Conservation (phyloP, 2,888 invertebrate species). For the Eretmocerus hayati region DNA sequence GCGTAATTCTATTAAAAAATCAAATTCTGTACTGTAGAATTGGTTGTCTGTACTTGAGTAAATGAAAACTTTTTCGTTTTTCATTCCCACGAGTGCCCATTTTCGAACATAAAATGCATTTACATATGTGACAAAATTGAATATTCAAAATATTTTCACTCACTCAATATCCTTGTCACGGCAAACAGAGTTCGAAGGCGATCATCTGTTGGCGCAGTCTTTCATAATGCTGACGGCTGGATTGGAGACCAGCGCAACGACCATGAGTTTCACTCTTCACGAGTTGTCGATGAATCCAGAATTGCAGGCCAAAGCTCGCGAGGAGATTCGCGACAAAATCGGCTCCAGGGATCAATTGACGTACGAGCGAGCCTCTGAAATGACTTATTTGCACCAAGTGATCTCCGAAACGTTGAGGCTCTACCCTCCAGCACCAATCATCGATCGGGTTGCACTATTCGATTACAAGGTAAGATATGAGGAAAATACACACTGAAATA, state of each 20-base stretch:
- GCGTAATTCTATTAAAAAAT: no score
- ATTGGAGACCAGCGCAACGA: constrained; percentile 31
- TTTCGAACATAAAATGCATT: no score
- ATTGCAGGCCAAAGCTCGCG: constrained; percentile 29
- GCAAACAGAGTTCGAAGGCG: constrained; percentile 33
- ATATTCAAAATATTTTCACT: no score
- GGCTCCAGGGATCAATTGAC: constrained; percentile 25
- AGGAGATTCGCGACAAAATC: constrained; percentile 27
- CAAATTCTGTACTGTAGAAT: no score
- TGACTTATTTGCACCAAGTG: constrained; percentile 36
- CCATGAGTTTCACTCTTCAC: constrained; percentile 29
- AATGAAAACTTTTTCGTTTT: no score
- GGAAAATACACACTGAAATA: no score
- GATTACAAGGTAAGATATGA: constrained; percentile 36
- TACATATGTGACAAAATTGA: no score
- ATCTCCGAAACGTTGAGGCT: constrained; percentile 35
- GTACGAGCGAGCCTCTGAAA: constrained; percentile 30
- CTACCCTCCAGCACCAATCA: constrained; percentile 34
- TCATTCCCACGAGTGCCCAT: no score
- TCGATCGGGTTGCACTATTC: constrained; percentile 30
- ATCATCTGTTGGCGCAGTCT: constrained; percentile 33
- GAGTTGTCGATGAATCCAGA: constrained; percentile 34
- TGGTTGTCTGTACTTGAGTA: no score
- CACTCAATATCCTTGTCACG: no score
- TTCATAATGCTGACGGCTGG: constrained; percentile 37